Base-by-base conservation (phyloP, 2,113 vertebrate genomes). In the Amblyopsis rosae region DNA sequence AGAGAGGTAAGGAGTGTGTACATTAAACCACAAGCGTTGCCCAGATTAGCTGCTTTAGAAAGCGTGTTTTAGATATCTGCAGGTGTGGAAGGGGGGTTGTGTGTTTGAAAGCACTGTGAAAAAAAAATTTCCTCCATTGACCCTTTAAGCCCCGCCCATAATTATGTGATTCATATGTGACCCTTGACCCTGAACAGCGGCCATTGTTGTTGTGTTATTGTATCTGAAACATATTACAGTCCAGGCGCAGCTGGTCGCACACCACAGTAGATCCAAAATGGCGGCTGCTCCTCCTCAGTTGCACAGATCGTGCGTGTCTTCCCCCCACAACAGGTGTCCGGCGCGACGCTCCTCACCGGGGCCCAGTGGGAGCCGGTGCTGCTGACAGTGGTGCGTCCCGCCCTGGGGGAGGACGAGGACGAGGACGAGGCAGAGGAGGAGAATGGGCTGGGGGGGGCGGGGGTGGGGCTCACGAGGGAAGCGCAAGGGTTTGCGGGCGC, bases 341-440 rank as follows among this genome's bases (percentile, higher is more conserved):
- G 95, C 15, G 83, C 82, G 0, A 69, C 71, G 15, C 77, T 99
- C 58, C 86, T 88, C 33, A 88, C 87, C 0, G 96, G 97, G 19
- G 67, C 86, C 0, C 93, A 96, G 55, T 95, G 92, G 13, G 95
- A 97, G 77, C 97, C 97, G 0, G 83, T 98, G 80, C 85, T 98
- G 45, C 48, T 99, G 15, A 96, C 89, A 0, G 84, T 98, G 0
- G 90, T 98, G 17, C 93, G 80, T 8, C 80, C 93, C 4, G 88
- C 74, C 62, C 77, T 11, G 55, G 87, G 50, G 0, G 90, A 72
- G 2, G 82, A 86, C 0, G 86, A n/a, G 11, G 6, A 3, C 9
- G 69, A 65, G 0, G 16, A 9, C 16, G 65, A 46, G 12, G 72
- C 64, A 1, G 17, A 11, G 3, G 77, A 17, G 1, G 17, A 11